phyloP scores from a whole-genome alignment of 2,888 invertebrate species.

The Tanytarsus gracilentus region DNA sequence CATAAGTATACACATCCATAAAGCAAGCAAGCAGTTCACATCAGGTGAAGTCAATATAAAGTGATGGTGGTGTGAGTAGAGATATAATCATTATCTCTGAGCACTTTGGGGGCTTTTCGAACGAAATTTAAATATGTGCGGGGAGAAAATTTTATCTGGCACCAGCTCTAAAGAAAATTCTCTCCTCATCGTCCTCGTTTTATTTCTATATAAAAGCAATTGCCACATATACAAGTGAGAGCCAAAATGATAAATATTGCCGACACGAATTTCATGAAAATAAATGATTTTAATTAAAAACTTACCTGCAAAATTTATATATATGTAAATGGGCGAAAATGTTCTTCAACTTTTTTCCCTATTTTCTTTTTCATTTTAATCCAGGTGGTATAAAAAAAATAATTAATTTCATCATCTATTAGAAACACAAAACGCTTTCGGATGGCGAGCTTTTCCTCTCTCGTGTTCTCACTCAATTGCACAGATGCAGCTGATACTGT shows the following conservation, averaged over 20 bases:
- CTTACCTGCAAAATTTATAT: conserved; percentile 28
- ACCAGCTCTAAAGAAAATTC: no score
- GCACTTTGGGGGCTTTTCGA: not conserved
- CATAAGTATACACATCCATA: no score
- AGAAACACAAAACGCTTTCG: not conserved
- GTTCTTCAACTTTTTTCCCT: not conserved
- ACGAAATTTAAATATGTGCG: conserved; percentile 4
- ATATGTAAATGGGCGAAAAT: conserved; percentile 26
- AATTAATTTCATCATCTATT: conserved; percentile 20
- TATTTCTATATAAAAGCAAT: no score
- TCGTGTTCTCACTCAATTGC: no score
- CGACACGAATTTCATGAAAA: conserved; percentile 22
- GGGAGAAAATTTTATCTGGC: no score
- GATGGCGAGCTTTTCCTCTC: not conserved
- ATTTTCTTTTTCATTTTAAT: not conserved
- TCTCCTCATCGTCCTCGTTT: no score
- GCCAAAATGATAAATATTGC: conserved; percentile 26
- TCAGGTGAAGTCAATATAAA: not conserved
- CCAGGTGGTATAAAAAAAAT: not conserved
- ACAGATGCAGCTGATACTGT: no score
- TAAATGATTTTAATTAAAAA: conserved; percentile 27
- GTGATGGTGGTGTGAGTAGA: not conserved
- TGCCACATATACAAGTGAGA: no score
- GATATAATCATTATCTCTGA: conserved; percentile 10
- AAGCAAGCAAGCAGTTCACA: no score